Base-by-base conservation (phyloP, 2,888 invertebrate genomes). In the Drosophila flavopinicola region DNA sequence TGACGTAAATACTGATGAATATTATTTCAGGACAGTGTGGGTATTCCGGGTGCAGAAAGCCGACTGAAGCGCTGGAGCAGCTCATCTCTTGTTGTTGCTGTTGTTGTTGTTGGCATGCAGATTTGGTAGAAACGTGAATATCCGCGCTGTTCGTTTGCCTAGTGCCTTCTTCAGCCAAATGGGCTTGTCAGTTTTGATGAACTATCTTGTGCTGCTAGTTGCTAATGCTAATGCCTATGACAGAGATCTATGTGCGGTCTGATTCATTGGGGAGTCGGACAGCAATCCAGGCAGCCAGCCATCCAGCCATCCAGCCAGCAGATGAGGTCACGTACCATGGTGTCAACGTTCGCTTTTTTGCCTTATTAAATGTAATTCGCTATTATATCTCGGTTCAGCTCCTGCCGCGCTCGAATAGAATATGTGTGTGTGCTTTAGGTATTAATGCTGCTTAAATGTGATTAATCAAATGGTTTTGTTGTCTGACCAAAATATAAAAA, bases 1-100 rank as follows among this genome's bases (percentile, higher is more conserved):
- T 80, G 80, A 80, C 87, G 85, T 66, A 80, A 84, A 80, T 80
- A 85, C 80, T 86, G 80, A 80, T 80, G 80, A 80, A 86, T 86
- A 73, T 70, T 72, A 66, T 69, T 72, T 66, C 69, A 58, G 72
- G 66, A 65, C 72, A 60, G 64, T 59, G 64, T 61, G 65, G 42
- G n/a, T n/a, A n/a, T n/a, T n/a, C n/a, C n/a, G n/a, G n/a, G n/a
- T n/a, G n/a, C n/a, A n/a, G n/a, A n/a, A n/a, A n/a, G n/a, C n/a
- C n/a, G n/a, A n/a, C n/a, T n/a, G n/a, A n/a, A n/a, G n/a, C n/a
- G n/a, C 17, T 6, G 9, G n/a, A 48, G 44, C 38, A 13, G 29
- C 29, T 44, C 33, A 15, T 11, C 13, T 32, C 32, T 24, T 39
- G 10, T 15, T 24, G 17, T 27, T 42, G 27, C 27, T 44, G 20